A percentile compares a stretch with the other conserved stretches of the same genome.
Conservation (phyloP, 2,888 invertebrate genomes). For the Conus canariensis region DNA sequence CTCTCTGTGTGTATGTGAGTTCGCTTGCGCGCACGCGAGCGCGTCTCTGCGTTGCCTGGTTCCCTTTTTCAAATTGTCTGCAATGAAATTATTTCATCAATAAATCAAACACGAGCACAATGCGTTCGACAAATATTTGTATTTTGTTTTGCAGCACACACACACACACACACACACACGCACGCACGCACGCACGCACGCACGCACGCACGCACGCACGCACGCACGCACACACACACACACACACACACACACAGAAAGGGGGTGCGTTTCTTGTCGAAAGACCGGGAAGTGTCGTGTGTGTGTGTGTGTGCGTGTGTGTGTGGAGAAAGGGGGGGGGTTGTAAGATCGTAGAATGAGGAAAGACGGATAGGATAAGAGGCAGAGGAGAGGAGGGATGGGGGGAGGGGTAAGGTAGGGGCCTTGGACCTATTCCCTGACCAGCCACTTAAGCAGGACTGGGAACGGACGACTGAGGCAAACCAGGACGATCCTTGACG, state of each 20-base stretch:
- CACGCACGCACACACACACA: neutral
- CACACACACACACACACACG: neutral
- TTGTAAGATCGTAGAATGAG: too few relatives aligned
- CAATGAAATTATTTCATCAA: too few relatives aligned
- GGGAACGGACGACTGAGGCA: neutral
- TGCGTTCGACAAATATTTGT: too few relatives aligned
- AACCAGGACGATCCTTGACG: neutral
- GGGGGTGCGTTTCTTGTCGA: neutral
- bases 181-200: neutral
- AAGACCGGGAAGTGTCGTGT: too few relatives aligned
- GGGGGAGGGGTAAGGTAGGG: neutral
- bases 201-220: neutral
- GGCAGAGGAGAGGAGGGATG: neutral
- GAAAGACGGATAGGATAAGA: neutral
- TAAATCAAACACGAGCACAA: too few relatives aligned
- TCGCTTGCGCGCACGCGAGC: too few relatives aligned
- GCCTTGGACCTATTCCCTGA: neutral
- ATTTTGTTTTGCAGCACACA: neutral
- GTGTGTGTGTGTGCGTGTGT: neutral
- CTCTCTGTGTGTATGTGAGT: too few relatives aligned
- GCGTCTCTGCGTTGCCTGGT: too few relatives aligned
- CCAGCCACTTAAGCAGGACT: neutral
- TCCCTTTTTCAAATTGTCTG: too few relatives aligned
- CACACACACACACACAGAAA: neutral
- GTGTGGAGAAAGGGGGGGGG: neutral